phyloP scores from a whole-genome alignment of 1,140 invertebrate genomes.

The Zaprionus kolodkinae region DNA sequence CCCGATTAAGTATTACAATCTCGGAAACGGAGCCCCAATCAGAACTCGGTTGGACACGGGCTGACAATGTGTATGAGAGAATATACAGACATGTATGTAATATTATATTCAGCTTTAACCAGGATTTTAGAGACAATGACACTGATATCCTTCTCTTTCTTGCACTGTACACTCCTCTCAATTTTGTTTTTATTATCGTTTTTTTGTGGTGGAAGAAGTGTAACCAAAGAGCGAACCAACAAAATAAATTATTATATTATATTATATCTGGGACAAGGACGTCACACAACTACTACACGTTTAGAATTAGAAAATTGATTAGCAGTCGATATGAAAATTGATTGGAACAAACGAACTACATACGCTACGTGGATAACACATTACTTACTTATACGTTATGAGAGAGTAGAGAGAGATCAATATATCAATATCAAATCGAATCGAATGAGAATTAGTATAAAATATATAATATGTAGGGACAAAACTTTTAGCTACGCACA shows the following conservation, averaged over 20 bases:
- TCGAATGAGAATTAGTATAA: constrained; percentile 56
- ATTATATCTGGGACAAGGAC: constrained; percentile 56
- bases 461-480: constrained; percentile 50
- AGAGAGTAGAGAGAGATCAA: constrained; percentile 6
- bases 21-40: constrained; percentile 27
- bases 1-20: constrained; percentile 16
- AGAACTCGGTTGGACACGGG: constrained; percentile 36
- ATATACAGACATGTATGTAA: not conserved
- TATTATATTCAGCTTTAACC: constrained; percentile 4
- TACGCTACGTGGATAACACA: constrained; percentile 68
- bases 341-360: constrained; percentile 66
- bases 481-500: constrained; percentile 77
- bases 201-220: constrained; percentile 33
- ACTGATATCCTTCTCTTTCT: constrained; percentile 24
- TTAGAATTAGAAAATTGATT: constrained; percentile 66
- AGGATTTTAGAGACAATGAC: constrained; percentile 45
- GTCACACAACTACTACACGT: constrained; percentile 78
- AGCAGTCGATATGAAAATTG: constrained; percentile 66
- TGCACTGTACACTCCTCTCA: constrained; percentile 12
- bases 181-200: not conserved
- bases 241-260: constrained; percentile 5
- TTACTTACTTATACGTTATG: constrained; percentile 53
- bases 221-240: constrained; percentile 23
- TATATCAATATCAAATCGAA: constrained; percentile 28
- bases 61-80: constrained; percentile 32